Percentiles rank a stretch among this genome's conserved stretches.
These are phyloP conservation scores for Rhyacichthys aspro DNA, from an alignment of 2,797 vertebrate genomes.

Conservation along the genomic window DNA sequence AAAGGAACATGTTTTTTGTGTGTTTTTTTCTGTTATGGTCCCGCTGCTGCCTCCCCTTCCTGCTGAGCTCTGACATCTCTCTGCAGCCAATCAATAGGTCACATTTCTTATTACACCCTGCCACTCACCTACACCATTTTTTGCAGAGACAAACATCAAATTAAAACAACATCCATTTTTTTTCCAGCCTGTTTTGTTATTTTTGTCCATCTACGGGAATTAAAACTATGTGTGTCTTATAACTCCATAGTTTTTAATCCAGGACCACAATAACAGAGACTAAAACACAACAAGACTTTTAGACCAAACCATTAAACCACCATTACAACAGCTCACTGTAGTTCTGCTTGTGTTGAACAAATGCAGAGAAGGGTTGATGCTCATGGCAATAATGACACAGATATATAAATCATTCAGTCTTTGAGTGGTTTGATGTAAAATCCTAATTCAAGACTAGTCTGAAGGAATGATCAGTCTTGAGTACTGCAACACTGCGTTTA, in stretches of 20 bases:
- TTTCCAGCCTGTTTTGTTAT: slow-evolving; percentile 10
- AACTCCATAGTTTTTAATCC: too few species aligned
- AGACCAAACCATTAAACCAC: too few species aligned
- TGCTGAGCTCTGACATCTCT: slow-evolving; percentile 57
- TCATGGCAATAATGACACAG: too few species aligned
- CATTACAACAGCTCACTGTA: too few species aligned
- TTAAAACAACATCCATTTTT: slow-evolving; percentile 31
- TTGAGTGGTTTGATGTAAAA: neutral
- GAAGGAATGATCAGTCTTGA: neutral
- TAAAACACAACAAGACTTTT: too few species aligned
- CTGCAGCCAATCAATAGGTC: slow-evolving; percentile 75
- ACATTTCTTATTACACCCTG: slow-evolving; percentile 76
- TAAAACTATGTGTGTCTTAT: neutral
- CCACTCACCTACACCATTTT: slow-evolving; percentile 62
- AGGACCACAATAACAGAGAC: too few species aligned
- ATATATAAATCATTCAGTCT: too few species aligned
- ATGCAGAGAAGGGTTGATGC: too few species aligned
- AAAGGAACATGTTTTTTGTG: slow-evolving; percentile 30
- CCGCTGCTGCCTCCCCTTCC: neutral
- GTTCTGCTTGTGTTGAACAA: too few species aligned
- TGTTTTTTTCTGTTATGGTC: slow-evolving; percentile 10
- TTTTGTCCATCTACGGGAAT: slow-evolving; percentile 4
- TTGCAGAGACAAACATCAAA: slow-evolving; percentile 23
- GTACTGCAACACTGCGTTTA: neutral
- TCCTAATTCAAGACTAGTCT: neutral